These are phyloP conservation scores for Watsonalla binaria DNA, from an alignment of 2,888 invertebrate species.

Conservation along the genomic window DNA sequence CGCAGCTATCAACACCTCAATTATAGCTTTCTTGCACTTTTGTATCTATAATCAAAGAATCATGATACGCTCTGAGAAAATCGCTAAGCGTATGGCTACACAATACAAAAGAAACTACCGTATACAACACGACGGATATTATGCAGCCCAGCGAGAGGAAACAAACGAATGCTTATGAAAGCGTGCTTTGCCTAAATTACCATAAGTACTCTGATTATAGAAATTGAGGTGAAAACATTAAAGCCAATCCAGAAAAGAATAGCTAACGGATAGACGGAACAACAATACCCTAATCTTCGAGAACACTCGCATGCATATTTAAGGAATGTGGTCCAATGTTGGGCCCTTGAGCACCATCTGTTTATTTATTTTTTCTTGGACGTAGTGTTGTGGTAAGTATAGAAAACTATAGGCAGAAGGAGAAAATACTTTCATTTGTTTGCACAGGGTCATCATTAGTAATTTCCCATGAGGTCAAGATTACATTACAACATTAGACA, in stretches of 20 bases:
- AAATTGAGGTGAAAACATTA: constrained; percentile 1
- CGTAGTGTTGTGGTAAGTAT: no score
- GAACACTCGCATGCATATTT: neutral
- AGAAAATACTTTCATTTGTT: neutral
- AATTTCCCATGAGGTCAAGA: neutral
- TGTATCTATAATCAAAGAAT: neutral
- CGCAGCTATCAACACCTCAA: no score
- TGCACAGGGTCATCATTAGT: neutral
- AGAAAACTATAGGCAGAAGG: no score
- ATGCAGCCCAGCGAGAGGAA: constrained; percentile 44
- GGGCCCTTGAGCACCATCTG: no score
- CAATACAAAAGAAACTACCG: constrained; percentile 45
- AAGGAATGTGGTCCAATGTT: no score
- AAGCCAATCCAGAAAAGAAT: neutral
- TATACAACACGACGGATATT: constrained; percentile 57
- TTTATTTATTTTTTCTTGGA: no score
- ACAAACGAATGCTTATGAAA: constrained; percentile 43
- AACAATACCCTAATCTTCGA: neutral
- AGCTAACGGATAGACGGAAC: neutral
- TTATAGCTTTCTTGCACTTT: no score
- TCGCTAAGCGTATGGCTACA: constrained; percentile 41
- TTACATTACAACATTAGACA: no score
- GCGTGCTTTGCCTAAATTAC: constrained; percentile 26
- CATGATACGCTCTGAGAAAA: constrained; percentile 18
- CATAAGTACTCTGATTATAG: constrained; percentile 4